phyloP scores from a whole-genome alignment of 2,113 vertebrate species.

The Nasalis larvatus region DNA sequence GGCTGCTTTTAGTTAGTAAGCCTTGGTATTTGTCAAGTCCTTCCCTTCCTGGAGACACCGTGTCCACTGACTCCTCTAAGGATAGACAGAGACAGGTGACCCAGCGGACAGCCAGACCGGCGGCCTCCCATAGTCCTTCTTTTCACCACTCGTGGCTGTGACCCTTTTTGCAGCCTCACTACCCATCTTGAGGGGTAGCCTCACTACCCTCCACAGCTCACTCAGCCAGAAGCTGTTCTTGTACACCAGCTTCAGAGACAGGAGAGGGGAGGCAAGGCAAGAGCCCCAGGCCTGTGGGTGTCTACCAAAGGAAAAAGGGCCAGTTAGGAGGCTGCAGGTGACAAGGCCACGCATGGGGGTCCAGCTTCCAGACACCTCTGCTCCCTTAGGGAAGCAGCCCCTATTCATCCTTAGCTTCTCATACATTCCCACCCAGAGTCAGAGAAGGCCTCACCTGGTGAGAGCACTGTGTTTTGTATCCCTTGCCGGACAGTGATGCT shows the following conservation, averaged over 20 bases:
- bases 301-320: neutral
- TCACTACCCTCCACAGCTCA: neutral
- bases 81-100: neutral
- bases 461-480: neutral
- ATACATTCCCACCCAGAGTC: neutral
- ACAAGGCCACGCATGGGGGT: fast-evolving
- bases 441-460: neutral
- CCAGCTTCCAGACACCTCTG: neutral
- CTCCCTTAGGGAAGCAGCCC: neutral
- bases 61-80: neutral
- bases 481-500: neutral
- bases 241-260: neutral
- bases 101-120: neutral
- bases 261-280: neutral
- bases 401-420: neutral
- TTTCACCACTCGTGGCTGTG: neutral
- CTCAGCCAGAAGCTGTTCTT: neutral
- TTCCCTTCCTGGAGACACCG: neutral
- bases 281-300: neutral
- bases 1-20: neutral
- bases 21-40: neutral
- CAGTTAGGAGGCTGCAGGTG: neutral
- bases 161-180: neutral
- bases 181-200: neutral
- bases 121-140: neutral